These are phyloP conservation scores for Pocota personata DNA, from an alignment of 2,888 invertebrate genomes.

Conservation along the genomic window DNA sequence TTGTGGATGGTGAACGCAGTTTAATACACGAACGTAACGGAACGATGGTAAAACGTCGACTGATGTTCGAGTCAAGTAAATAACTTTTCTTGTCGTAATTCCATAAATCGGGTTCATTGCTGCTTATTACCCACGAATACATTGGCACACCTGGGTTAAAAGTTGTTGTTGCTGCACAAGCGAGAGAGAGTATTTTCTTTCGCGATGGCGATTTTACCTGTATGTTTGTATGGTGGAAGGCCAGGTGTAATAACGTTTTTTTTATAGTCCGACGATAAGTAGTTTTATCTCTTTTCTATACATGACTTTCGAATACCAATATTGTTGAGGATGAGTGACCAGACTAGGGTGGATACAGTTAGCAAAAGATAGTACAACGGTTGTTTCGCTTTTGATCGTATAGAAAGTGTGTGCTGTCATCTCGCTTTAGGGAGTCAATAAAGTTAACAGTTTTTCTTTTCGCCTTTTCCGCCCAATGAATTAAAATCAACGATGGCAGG, in stretches of 20 bases:
- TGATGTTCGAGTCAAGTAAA: constrained; percentile 63
- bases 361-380: neutral
- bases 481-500: neutral
- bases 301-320: constrained; percentile 40
- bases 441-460: constrained; percentile 19
- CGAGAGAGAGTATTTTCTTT: constrained; percentile 37
- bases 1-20: constrained; percentile 1
- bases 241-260: constrained; percentile 67
- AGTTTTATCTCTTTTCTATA: constrained; percentile 54
- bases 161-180: constrained; percentile 23
- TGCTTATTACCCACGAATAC: constrained; percentile 65
- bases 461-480: neutral
- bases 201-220: constrained; percentile 65
- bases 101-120: constrained; percentile 65
- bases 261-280: constrained; percentile 2
- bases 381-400: constrained; percentile 5
- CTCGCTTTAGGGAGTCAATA: constrained; percentile 9
- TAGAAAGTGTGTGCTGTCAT: neutral
- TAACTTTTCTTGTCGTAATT: constrained; percentile 65
- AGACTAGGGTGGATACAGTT: constrained; percentile 19
- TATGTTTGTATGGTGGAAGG: constrained; percentile 55
- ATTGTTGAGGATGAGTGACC: constrained; percentile 50
- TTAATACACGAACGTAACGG: constrained; percentile 59
- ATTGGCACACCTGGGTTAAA: constrained; percentile 55
- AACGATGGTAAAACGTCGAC: constrained; percentile 73